Evolutionary conservation across 2,113 vertebrate genomes (phyloP), one percentile per base, ranked within the genome.

Genomic region (Atherinomorus stipes): DNA sequence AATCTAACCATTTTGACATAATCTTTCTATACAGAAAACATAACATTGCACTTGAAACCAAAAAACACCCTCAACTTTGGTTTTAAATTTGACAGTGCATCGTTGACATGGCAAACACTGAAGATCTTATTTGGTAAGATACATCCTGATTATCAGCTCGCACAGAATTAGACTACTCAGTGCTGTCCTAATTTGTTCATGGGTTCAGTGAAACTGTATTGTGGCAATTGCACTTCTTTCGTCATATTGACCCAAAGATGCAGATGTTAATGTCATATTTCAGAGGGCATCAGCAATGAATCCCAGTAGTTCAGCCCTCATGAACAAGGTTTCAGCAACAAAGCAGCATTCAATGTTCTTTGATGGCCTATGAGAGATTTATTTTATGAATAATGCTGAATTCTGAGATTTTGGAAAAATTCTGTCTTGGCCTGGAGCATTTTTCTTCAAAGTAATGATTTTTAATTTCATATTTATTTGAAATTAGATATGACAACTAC

Each of bases 181-280:
- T 31, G n/a, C n/a, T n/a, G n/a, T 31, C 28, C 7, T 31, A 31
- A 31, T 31, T 3, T 31, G 28, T 31, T 31, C 28, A 31, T 31
- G 7, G 7, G 7, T 31, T 7, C 3, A 31, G 28, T 4, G 7
- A 31, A 31, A 31, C 28, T 31, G 28, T 31, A 31, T 31, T 31
- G 28, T 31, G 28, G 16, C 76, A 80, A 88, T 85, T 89, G 86
- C 69, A 86, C 62, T 70, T 64, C 76, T 83, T 74, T 74, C 52
- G 74, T 53, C 56, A 73, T 72, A 66, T 52, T 67, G 22, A 83
- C 88, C 90, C 76, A 66, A 71, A 92, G 90, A 91, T 85, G 89
- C 81, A 89, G 85, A 91, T 89, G 84, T 92, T 92, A 90, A 93
- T 93, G 92, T 91, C 90, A 92, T 88, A 92, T 90, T 89, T 93